Conservation (phyloP, 2,888 invertebrate genomes). For the Macrophya annulata region DNA sequence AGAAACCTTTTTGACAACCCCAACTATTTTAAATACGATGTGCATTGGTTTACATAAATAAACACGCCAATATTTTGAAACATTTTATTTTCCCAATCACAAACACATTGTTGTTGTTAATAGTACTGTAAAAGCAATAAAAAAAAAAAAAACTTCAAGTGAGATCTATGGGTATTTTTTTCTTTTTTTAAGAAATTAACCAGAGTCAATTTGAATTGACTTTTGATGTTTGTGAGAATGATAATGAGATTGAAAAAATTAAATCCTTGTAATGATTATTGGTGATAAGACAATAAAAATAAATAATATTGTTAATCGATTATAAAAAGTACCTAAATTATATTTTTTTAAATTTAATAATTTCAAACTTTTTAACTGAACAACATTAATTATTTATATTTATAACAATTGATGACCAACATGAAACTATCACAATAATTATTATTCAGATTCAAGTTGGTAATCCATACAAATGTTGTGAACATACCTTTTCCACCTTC, state of each 20-base stretch:
- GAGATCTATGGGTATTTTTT: background rate
- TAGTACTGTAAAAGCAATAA: constrained; percentile 6
- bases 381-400: constrained; percentile 59
- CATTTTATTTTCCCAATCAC: constrained; percentile 33
- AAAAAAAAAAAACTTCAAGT: background rate
- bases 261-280: background rate
- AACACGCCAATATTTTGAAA: constrained; percentile 42
- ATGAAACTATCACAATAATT: constrained; percentile 61
- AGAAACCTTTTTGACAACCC: background rate
- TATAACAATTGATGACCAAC: constrained; percentile 58
- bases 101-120: constrained; percentile 38
- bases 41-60: constrained; percentile 42
- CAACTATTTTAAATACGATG: background rate
- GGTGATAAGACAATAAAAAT: background rate
- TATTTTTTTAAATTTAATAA: constrained; percentile 25
- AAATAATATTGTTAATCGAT: background rate
- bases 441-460: constrained; percentile 66
- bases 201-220: background rate
- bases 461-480: constrained; percentile 67
- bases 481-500: constrained; percentile 98
- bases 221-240: background rate
- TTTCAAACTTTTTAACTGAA: constrained; percentile 63
- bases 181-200: background rate
- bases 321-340: background rate
- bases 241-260: background rate